Percentiles rank a stretch among this genome's conserved stretches.
Evolutionary conservation across 2,113 vertebrate genomes (phyloP).

Genomic region (Onychostoma macrolepis): DNA sequence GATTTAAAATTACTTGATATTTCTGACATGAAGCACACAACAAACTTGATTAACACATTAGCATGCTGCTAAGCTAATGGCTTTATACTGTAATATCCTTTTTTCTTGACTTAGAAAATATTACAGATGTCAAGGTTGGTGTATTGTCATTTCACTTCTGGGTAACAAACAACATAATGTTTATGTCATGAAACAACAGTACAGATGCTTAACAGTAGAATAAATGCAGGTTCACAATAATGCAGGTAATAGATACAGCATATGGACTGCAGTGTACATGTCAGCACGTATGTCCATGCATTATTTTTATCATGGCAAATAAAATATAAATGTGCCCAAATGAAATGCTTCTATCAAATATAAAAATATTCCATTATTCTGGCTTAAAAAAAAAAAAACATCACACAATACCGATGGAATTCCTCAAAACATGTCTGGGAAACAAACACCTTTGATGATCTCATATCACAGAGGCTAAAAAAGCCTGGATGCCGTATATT

Average conservation of each 20-base stretch:
- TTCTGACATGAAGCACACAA: neutral
- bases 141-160: neutral
- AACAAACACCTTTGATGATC: slow-evolving; percentile 39
- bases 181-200: neutral
- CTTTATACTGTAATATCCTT: neutral
- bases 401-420: neutral
- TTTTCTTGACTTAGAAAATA: neutral
- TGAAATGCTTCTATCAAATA: slow-evolving; percentile 2
- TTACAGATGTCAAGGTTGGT: neutral
- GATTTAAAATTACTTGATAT: neutral
- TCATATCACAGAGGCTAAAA: slow-evolving; percentile 24
- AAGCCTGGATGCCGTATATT: neutral
- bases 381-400: neutral
- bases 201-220: neutral
- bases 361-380: neutral
- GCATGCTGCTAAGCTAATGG: neutral
- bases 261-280: neutral
- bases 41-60: neutral
- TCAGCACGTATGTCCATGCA: neutral
- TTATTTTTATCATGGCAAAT: neutral
- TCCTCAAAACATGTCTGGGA: slow-evolving; percentile 3
- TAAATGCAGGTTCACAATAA: neutral
- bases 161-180: neutral
- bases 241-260: neutral
- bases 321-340: neutral